Base-by-base conservation (phyloP, 2,888 invertebrate genomes). In the Hypomecis punctinalis region DNA sequence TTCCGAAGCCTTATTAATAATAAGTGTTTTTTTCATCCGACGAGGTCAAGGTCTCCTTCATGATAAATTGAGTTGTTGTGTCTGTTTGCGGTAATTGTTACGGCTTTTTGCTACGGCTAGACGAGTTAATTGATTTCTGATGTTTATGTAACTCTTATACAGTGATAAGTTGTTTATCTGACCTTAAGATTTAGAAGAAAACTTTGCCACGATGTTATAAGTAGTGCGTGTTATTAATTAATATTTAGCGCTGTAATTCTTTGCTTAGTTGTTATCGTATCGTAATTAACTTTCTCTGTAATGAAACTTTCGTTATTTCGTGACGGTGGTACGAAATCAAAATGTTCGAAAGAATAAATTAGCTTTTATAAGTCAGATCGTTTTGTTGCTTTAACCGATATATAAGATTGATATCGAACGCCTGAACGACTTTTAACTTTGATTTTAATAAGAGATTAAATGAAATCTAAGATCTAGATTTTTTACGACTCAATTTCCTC, bases 11-110 rank as follows among this genome's bases (percentile, higher is more conserved):
- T 46, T 57, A 53, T 47, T 53, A 42, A 37, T 53, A 63, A 40
- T 35, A 40, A 37, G 39, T 40, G 40, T 46, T 43, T 43, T n/a
- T 37, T 47, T 40, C 45, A 47, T 51, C 42, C 33, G n/a, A 53
- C 23, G 37, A 62, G 72, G 64, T 64, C 70, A 70, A 67, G 70
- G 74, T 67, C 58, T 13, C 37, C 37, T 53, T 53, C 46, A 49
- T 65, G 60, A 69, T 61, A 63, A 61, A 65, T 68, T 55, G 52
- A 56, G 48, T 63, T 70, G 65, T 68, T 63, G 64, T 63, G 66
- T 68, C 52, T 70, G 62, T 49, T 55, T 40, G 55, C 64, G 59
- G 67, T 68, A 57, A 60, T 68, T 66, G 57, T 63, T 57, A 66
- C 61, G 56, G 52, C 37, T 67, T 65, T 70, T 71, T 61, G 54